Evolutionary conservation across 2,113 vertebrate species (phyloP).

Genomic region (Larimichthys polyactis): DNA sequence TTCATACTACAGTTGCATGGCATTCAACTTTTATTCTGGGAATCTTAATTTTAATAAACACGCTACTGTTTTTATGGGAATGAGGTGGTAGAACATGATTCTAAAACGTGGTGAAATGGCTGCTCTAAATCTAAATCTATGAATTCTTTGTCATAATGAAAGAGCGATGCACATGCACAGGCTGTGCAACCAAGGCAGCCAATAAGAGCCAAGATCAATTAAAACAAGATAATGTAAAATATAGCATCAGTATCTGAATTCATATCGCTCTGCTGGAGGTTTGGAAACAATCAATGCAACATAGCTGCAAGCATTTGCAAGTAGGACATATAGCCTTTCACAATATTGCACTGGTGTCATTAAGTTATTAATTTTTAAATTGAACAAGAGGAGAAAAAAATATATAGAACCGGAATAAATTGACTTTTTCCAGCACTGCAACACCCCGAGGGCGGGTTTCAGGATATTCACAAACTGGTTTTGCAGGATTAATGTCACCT

Average conservation of each 20-base stretch:
- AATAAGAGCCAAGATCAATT: not conserved
- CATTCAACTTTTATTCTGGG: not conserved
- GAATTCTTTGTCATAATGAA: too few species aligned
- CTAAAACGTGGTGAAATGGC: not conserved
- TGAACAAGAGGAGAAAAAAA: conserved; percentile 28
- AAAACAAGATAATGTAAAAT: not conserved
- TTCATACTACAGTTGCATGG: not conserved
- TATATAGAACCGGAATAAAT: conserved; percentile 39
- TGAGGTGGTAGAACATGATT: not conserved
- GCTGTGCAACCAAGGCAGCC: not conserved
- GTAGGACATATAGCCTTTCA: not conserved
- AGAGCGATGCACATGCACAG: not conserved
- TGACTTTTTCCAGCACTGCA: conserved; percentile 40
- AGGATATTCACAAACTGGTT: conserved; percentile 58
- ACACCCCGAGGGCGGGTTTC: conserved; percentile 30
- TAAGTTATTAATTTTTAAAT: conserved; percentile 5
- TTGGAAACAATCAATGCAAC: not conserved
- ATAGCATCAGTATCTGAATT: not conserved
- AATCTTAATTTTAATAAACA: not conserved
- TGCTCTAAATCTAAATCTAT: too few species aligned
- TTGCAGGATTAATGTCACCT: conserved; percentile 61
- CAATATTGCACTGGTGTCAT: not conserved
- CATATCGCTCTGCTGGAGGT: not conserved
- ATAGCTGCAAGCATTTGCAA: conserved; percentile 3
- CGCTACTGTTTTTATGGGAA: not conserved